Conservation (phyloP, 2,888 invertebrate genomes). For the Plemyria rubiginata region DNA sequence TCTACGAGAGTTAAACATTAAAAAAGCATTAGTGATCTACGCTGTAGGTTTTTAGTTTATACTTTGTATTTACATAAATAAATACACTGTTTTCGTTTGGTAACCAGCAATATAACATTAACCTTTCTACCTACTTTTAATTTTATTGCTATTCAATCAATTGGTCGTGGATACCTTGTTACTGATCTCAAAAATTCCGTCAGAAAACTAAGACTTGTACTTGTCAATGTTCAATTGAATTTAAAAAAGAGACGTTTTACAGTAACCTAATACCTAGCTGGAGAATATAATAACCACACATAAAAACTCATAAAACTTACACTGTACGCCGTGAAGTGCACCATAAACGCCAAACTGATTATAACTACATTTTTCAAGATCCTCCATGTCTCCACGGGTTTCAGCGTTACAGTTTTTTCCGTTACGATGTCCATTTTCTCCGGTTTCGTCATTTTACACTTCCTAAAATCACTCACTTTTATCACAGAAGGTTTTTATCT, state of each 20-base stretch:
- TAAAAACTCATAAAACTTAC: conserved; percentile 47
- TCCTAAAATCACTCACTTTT: conserved; percentile 29
- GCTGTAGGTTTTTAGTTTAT: background rate
- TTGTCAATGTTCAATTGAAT: no score
- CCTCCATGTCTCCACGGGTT: conserved; percentile 66
- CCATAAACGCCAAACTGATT: conserved; percentile 87
- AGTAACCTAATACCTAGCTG: no score
- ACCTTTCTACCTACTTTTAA: no score
- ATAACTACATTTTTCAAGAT: conserved; percentile 78
- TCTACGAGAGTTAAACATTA: background rate
- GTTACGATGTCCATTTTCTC: conserved; percentile 24
- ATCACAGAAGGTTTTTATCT: background rate
- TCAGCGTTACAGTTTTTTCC: conserved; percentile 33
- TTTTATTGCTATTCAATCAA: no score
- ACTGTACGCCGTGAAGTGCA: conserved; percentile 86
- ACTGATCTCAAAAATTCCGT: no score
- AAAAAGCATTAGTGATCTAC: background rate
- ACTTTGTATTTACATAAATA: no score
- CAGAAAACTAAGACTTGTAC: no score
- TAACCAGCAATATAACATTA: no score
- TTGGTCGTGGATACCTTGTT: no score
- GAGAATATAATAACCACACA: no score
- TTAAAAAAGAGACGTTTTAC: no score
- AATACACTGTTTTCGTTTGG: no score
- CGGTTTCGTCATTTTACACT: conserved; percentile 41